Percentiles rank a stretch among this genome's conserved stretches.
These are phyloP conservation scores for Anastrepha ludens DNA, from an alignment of 1,140 invertebrate species.

Conservation along the genomic window DNA sequence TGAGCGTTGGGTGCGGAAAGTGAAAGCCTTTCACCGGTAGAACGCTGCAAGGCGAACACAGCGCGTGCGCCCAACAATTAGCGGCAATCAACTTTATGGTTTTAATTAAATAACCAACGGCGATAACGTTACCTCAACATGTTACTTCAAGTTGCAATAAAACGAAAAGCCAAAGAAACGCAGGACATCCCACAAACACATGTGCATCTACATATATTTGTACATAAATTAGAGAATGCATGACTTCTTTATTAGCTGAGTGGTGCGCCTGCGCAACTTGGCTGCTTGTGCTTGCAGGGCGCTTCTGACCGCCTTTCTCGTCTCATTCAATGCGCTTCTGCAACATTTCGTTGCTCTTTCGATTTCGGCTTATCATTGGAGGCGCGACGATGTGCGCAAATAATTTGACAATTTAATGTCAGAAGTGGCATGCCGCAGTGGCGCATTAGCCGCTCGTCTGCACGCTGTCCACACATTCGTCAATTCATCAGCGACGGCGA, in stretches of 20 bases:
- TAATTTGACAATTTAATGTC: slow-evolving; percentile 52
- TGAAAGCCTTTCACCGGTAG: slow-evolving; percentile 42
- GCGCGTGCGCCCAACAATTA: slow-evolving; percentile 43
- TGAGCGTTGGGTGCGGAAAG: background rate
- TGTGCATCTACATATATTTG: background rate
- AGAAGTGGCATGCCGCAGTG: background rate
- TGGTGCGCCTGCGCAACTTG: slow-evolving; percentile 1
- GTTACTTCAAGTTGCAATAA: background rate
- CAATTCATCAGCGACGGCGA: slow-evolving; percentile 5
- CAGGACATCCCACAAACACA: background rate
- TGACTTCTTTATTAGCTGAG: background rate
- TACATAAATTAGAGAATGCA: slow-evolving; percentile 10
- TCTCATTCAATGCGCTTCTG: background rate
- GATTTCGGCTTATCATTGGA: slow-evolving; percentile 21
- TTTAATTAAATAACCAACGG: slow-evolving; percentile 51
- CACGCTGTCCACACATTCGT: slow-evolving; percentile 42
- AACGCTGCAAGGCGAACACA: background rate
- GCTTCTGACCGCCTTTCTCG: background rate
- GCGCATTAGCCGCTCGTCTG: slow-evolving; percentile 18
- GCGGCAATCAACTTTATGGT: slow-evolving; percentile 45
- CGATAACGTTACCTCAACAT: slow-evolving; percentile 38
- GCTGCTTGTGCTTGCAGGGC: background rate
- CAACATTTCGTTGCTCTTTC: background rate
- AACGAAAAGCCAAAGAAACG: background rate
- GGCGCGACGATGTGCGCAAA: slow-evolving; percentile 35